Evolutionary conservation across 2,888 invertebrate species (phyloP), one percentile per base, ranked within the genome.

Genomic region (Apoderus coryli): DNA sequence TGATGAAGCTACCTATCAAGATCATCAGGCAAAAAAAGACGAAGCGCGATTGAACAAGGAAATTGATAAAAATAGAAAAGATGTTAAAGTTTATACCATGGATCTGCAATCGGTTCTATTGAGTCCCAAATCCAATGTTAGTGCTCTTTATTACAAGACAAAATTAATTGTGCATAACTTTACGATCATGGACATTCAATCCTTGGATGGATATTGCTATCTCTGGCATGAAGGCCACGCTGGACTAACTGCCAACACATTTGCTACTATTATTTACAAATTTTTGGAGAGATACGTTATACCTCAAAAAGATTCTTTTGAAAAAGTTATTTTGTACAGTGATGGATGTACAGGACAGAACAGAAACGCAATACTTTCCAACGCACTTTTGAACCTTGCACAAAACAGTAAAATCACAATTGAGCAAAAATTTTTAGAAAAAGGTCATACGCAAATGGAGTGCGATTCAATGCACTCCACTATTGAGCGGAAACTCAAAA

Each of bases 391-490:
- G n/a, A n/a, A n/a, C n/a, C n/a, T n/a, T n/a, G n/a, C n/a, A n/a
- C 22, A 31, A 10, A 3, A 10, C 1, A 6, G 29, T 10, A 10
- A 34, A n/a, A 29, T 35, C 3, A 28, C 16, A 3, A 32, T 37
- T 11, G 24, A 29, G 7, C 35, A 39, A 26, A 39, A 38, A 27
- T 39, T 19, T n/a, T n/a, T n/a, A n/a, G n/a, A n/a, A n/a, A n/a
- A n/a, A n/a, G n/a, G n/a, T n/a, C n/a, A n/a, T n/a, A n/a, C n/a
- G n/a, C n/a, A n/a, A n/a, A n/a, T n/a, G n/a, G n/a, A n/a, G n/a
- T n/a, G n/a, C n/a, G n/a, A n/a, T n/a, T n/a, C n/a, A n/a, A n/a
- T n/a, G n/a, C n/a, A n/a, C n/a, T n/a, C n/a, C n/a, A n/a, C n/a
- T 29, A 24, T 37, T 11, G 31, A n/a, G n/a, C 6, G 34, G 16